phyloP scores from a whole-genome alignment of 2,797 vertebrate genomes.

The Geotrypetes seraphini region DNA sequence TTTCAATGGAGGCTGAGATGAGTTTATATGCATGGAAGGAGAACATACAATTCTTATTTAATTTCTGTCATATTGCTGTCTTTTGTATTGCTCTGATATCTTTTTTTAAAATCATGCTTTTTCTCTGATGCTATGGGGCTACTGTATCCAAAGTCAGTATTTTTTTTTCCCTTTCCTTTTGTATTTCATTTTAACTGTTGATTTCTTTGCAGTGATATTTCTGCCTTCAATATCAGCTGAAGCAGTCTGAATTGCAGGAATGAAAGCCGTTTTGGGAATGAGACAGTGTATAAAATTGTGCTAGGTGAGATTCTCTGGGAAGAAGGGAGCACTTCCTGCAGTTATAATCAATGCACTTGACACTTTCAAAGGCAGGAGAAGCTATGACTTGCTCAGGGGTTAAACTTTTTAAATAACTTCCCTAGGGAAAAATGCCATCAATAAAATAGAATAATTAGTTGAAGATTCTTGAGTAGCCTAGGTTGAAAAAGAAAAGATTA shows the following conservation, averaged over 20 bases:
- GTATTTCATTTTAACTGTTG: slow-evolving; percentile 45
- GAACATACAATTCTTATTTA: slow-evolving; percentile 75
- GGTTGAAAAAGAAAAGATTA: slow-evolving; percentile 32
- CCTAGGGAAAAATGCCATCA: slow-evolving; percentile 75
- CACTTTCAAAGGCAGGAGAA: slow-evolving; percentile 76
- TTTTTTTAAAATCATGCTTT: slow-evolving; percentile 66
- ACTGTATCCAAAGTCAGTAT: slow-evolving; percentile 30
- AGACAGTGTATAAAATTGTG: slow-evolving; percentile 47
- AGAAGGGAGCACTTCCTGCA: slow-evolving; percentile 72
- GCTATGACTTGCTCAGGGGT: slow-evolving; percentile 76
- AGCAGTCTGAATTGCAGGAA: slow-evolving; percentile 47
- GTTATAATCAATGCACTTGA: slow-evolving; percentile 83
- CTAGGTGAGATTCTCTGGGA: slow-evolving; percentile 58
- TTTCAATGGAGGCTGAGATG: slow-evolving; percentile 75
- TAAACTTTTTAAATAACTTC: slow-evolving; percentile 90
- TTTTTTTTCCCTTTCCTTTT: slow-evolving; percentile 24
- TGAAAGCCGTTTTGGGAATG: slow-evolving; percentile 42
- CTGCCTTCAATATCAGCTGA: slow-evolving; percentile 55
- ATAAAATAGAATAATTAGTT: slow-evolving; percentile 84
- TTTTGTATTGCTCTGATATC: slow-evolving; percentile 64
- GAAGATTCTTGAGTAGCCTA: slow-evolving; percentile 46
- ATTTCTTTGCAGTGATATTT: slow-evolving; percentile 35
- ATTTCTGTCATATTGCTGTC: slow-evolving; percentile 75
- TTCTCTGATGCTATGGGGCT: slow-evolving; percentile 47
- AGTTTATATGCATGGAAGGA: slow-evolving; percentile 68